These are phyloP conservation scores for Lamellibrachia satsuma DNA, from an alignment of 2,888 invertebrate genomes.

Conservation along the genomic window DNA sequence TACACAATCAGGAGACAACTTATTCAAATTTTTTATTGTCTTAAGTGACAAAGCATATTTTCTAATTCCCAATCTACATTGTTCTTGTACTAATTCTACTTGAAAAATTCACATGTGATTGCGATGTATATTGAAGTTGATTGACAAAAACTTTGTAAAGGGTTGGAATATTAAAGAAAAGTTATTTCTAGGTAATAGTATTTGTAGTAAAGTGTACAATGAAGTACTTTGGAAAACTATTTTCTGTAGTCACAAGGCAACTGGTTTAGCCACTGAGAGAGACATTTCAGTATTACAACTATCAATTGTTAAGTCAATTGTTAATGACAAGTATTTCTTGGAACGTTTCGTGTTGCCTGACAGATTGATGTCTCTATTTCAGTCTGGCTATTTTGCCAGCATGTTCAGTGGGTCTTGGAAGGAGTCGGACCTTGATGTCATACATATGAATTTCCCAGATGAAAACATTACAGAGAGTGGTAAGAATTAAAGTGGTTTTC, in stretches of 20 bases:
- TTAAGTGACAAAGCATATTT: too few relatives aligned
- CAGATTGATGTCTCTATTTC: slow-evolving; percentile 46
- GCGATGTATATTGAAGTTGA: too few relatives aligned
- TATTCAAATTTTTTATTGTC: too few relatives aligned
- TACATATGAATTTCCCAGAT: slow-evolving; percentile 77
- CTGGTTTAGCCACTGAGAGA: background rate
- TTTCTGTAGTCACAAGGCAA: too few relatives aligned
- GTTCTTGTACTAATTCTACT: too few relatives aligned
- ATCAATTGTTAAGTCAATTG: background rate
- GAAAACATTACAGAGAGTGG: slow-evolving; percentile 76
- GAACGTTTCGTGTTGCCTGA: background rate
- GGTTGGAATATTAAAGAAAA: too few relatives aligned
- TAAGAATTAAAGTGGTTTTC: slow-evolving; percentile 54
- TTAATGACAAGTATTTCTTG: background rate
- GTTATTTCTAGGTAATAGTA: background rate
- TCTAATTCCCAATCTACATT: too few relatives aligned
- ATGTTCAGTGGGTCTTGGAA: slow-evolving; percentile 85
- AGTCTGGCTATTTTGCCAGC: slow-evolving; percentile 81
- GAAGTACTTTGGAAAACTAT: too few relatives aligned
- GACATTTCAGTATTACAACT: background rate
- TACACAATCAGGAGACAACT: too few relatives aligned
- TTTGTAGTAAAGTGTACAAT: too few relatives aligned
- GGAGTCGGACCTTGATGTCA: slow-evolving; percentile 75
- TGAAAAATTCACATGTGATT: too few relatives aligned
- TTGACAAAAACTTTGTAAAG: too few relatives aligned